Conservation (phyloP, 1,140 invertebrate genomes). For the Dendrolimus kikuchii region DNA sequence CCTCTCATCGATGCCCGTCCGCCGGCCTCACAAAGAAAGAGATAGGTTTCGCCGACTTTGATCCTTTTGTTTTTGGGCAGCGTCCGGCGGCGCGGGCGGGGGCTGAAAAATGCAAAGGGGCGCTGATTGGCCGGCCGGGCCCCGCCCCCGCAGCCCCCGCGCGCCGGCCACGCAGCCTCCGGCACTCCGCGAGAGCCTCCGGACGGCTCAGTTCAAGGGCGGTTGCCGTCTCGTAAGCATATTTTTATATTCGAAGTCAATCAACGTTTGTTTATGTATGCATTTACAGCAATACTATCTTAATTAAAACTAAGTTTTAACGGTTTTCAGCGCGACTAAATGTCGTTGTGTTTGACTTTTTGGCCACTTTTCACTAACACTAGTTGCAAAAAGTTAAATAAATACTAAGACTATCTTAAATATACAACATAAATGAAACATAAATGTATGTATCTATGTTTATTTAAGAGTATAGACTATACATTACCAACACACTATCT, state of each 20-base stretch:
- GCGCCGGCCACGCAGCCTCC: slow-evolving; percentile 30
- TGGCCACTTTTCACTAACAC: too few species aligned
- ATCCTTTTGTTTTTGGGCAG: slow-evolving; percentile 71
- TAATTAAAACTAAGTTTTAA: too few species aligned
- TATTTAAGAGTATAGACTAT: too few species aligned
- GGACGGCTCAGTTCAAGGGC: slow-evolving; percentile 58
- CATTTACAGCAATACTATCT: too few species aligned
- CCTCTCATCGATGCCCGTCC: slow-evolving; percentile 66
- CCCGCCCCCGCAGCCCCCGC: slow-evolving; percentile 36
- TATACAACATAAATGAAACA: too few species aligned
- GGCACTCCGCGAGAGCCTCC: slow-evolving; percentile 41
- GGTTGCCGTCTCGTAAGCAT: slow-evolving; percentile 43
- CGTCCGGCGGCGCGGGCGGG: slow-evolving; percentile 64
- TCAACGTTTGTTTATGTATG: too few species aligned
- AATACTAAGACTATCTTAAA: too few species aligned
- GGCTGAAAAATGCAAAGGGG: slow-evolving; percentile 65
- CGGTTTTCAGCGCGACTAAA: too few species aligned
- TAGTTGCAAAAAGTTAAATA: too few species aligned
- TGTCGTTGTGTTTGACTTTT: too few species aligned
- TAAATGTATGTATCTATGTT: too few species aligned
- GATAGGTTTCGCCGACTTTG: slow-evolving; percentile 71
- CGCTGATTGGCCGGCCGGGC: slow-evolving; percentile 63
- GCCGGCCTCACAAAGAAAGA: slow-evolving; percentile 69
- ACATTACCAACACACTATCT: too few species aligned
- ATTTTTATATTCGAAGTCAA: slow-evolving; percentile 36